phyloP scores from a whole-genome alignment of 2,797 vertebrate species.

The Tiaroga cobitis region DNA sequence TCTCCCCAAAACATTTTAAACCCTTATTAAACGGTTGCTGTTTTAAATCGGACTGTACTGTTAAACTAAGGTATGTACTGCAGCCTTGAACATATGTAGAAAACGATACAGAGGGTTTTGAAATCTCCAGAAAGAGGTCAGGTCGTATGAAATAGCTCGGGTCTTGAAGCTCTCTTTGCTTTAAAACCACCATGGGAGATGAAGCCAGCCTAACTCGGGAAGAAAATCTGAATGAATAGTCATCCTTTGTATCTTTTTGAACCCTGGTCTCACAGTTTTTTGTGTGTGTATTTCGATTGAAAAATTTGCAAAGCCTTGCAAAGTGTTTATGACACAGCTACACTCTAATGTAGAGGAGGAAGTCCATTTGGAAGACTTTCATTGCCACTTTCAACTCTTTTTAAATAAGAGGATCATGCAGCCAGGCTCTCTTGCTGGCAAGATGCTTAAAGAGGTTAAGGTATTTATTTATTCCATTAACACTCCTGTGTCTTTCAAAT shows the following conservation, averaged over 20 bases:
- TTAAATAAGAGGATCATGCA: slow-evolving; percentile 32
- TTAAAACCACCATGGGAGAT: slow-evolving; percentile 36
- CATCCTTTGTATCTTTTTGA: slow-evolving; percentile 39
- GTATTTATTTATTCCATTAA: slow-evolving; percentile 36
- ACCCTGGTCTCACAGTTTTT: neutral
- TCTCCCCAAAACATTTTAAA: slow-evolving; percentile 66
- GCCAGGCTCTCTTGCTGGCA: neutral
- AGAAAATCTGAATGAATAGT: slow-evolving; percentile 44
- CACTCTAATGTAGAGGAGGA: slow-evolving; percentile 15
- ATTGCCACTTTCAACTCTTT: slow-evolving; percentile 22
- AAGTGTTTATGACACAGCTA: slow-evolving; percentile 28
- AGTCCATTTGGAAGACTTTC: slow-evolving; percentile 31
- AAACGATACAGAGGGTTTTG: slow-evolving; percentile 68
- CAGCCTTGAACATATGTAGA: slow-evolving; percentile 70
- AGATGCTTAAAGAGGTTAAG: slow-evolving; percentile 43
- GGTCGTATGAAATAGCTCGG: slow-evolving; percentile 2
- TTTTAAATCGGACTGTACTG: slow-evolving; percentile 65
- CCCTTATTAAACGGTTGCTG: slow-evolving; percentile 62
- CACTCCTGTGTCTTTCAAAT: neutral
- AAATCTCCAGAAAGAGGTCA: slow-evolving; percentile 45
- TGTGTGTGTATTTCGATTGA: slow-evolving; percentile 6
- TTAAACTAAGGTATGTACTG: slow-evolving; percentile 65
- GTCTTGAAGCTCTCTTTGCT: slow-evolving; percentile 27
- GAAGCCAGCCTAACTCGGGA: slow-evolving; percentile 23
- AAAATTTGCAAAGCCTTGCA: slow-evolving; percentile 35